Conservation (phyloP, 2,888 invertebrate genomes). For the Microplitis deprimator region DNA sequence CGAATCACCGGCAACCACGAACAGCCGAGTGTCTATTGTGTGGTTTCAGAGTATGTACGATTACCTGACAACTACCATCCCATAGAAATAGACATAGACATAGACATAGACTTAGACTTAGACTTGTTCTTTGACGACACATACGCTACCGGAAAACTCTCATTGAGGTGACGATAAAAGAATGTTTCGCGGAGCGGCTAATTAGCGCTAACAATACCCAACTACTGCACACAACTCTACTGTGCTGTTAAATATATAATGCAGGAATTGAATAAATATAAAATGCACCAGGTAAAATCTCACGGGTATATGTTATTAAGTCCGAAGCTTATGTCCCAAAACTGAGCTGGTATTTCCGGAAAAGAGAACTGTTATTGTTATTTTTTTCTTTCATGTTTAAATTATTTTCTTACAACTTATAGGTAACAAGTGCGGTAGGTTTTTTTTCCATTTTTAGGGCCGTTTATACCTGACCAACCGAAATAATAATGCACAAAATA, state of each 20-base stretch:
- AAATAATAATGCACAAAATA: too few species aligned
- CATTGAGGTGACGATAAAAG: slow-evolving; percentile 1
- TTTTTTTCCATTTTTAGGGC: background rate
- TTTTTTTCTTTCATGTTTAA: background rate
- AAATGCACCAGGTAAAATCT: background rate
- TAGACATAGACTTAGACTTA: background rate
- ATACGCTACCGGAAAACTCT: background rate
- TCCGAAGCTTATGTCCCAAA: background rate
- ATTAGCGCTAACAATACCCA: background rate
- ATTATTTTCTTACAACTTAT: background rate
- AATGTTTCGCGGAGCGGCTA: background rate
- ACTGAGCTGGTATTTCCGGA: background rate
- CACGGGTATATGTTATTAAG: background rate
- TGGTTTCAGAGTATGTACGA: background rate
- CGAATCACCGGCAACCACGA: slow-evolving; percentile 49
- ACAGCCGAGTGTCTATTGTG: slow-evolving; percentile 23
- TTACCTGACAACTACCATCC: background rate
- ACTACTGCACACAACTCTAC: background rate
- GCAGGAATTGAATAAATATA: background rate
- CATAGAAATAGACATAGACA: background rate
- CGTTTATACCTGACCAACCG: background rate
- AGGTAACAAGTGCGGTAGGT: background rate
- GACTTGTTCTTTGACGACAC: background rate
- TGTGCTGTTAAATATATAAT: background rate
- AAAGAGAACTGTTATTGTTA: background rate